Base-by-base conservation (phyloP, 2,888 invertebrate species). In the Caenorhabditis wallacei region DNA sequence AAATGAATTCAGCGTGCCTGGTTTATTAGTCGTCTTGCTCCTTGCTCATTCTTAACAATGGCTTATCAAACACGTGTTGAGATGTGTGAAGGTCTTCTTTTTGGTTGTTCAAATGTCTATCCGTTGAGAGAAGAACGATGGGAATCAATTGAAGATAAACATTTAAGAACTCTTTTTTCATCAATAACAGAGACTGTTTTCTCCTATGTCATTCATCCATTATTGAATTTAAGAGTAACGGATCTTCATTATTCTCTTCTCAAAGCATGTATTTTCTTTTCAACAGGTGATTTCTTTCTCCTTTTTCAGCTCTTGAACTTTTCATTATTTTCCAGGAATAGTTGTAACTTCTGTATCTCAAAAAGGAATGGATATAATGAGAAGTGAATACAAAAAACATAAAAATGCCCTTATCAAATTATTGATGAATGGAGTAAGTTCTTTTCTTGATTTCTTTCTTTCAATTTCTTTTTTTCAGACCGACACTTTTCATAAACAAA, bases 81-180 rank as follows among this genome's bases (percentile, higher is more conserved):
- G 48, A 76, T 72, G 37, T 82, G 85, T 22, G 81, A 82, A 35
- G 85, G 85, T 7, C 82, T 85, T 10, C 69, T 85, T 5, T 80
- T 85, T 20, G 85, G 85, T 16, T 84, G 83, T 30, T 75, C 84
- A 16, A 84, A 84, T 56, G 85, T 85, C 8, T 85, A 84, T 78
- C 85, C 85, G 7, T 68, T 83, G 54, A 84, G 80, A 64, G 72
- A 59, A 4, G 81, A 80, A n/a, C 72, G 70, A n/a, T 79, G 79
- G 68, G 56, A 54, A 18, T 35, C 61, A 16, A 74, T 80, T 0
- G 68, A 78, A 30, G 76, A 82, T 20, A 70, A 80, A 24, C 53
- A 78, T 18, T 61, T 82, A 10, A 37, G 68, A 22, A 48, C 24
- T 10, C 61, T 82, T 22, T 82, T 82, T 68, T 43, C 64, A 16